phyloP scores from a whole-genome alignment of 2,113 vertebrate genomes.

The Platichthys stellatus region DNA sequence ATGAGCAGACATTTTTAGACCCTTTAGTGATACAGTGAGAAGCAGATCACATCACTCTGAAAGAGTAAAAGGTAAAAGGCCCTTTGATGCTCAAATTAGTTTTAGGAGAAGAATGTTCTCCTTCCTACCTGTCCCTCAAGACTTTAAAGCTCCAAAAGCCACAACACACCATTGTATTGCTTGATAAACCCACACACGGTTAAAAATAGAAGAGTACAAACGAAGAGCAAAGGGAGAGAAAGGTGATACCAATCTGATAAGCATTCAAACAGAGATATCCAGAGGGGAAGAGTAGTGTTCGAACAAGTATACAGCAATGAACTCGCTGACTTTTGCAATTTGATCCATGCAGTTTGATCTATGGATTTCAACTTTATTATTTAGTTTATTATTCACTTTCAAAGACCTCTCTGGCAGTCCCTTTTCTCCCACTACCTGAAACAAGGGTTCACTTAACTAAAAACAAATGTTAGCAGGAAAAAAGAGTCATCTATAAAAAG shows the following conservation, averaged over 20 bases:
- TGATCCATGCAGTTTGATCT: conserved; percentile 9
- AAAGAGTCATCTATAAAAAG: neutral
- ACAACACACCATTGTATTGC: neutral
- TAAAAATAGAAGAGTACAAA: neutral
- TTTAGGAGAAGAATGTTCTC: neutral
- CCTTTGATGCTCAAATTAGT: too few relatives aligned
- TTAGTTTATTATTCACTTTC: neutral
- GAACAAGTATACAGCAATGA: neutral
- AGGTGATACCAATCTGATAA: neutral
- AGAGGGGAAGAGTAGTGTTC: conserved; percentile 11
- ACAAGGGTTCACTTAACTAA: neutral
- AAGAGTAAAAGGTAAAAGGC: too few relatives aligned
- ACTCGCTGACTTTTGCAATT: conserved; percentile 8
- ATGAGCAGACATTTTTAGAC: neutral
- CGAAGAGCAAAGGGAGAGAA: neutral
- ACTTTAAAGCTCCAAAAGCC: neutral
- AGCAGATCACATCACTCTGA: neutral
- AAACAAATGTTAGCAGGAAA: conserved; percentile 12
- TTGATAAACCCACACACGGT: neutral
- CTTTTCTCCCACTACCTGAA: conserved; percentile 20
- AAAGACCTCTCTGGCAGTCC: neutral
- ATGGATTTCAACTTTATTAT: conserved; percentile 6
- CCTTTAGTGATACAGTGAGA: neutral
- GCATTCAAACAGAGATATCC: neutral
- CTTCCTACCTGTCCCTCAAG: neutral